Evolutionary conservation across 2,113 vertebrate species (phyloP).

Genomic region (Scophthalmus maximus): DNA sequence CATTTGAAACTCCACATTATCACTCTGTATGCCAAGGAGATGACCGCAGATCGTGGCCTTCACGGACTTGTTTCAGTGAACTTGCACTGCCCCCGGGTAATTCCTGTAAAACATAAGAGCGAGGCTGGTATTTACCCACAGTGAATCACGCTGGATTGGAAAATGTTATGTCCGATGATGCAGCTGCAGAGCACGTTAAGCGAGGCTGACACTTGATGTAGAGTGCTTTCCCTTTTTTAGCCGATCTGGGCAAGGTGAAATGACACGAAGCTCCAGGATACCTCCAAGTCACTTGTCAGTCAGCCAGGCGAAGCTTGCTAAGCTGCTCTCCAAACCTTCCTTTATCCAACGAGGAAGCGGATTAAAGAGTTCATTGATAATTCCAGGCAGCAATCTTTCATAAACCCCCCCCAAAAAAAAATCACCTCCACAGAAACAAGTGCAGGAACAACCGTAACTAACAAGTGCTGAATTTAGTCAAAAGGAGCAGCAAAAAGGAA

Average conservation of each 20-base stretch:
- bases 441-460: conserved; percentile 11
- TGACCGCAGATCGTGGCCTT: conserved; percentile 53
- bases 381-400: conserved; percentile 15
- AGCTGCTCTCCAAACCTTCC: conserved; percentile 12
- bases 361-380: conserved; percentile 5
- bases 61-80: conserved; percentile 32
- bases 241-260: not conserved
- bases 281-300: conserved; percentile 40
- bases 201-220: conserved; percentile 20
- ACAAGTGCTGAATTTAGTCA: conserved; percentile 32
- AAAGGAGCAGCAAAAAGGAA: conserved; percentile 10
- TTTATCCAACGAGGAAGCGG: not conserved
- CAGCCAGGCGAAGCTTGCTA: not conserved
- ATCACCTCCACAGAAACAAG: not conserved
- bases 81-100: conserved; percentile 23
- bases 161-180: conserved; percentile 36
- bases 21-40: conserved; percentile 28
- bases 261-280: conserved; percentile 3
- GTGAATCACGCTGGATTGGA: conserved; percentile 13
- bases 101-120: conserved; percentile 18
- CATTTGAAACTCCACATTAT: conserved; percentile 37
- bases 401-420: conserved; percentile 11
- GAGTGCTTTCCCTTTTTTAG: not conserved
- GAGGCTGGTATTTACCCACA: conserved; percentile 31
- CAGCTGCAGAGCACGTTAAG: not conserved